phyloP scores from a whole-genome alignment of 2,113 vertebrate genomes.

The Boulengeromyrus knoepffleri region DNA sequence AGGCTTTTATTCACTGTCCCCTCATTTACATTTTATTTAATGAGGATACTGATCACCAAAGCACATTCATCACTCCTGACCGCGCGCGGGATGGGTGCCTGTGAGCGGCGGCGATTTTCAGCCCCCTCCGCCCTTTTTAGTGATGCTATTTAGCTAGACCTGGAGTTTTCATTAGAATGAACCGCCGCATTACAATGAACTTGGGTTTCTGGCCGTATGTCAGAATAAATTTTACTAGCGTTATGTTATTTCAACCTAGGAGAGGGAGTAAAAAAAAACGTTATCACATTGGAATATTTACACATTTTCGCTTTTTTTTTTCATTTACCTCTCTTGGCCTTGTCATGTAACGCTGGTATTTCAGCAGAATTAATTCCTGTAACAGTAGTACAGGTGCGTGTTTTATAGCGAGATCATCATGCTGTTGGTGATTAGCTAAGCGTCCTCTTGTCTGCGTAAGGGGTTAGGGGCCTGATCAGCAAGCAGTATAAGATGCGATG shows the following conservation, averaged over 20 bases:
- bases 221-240: neutral
- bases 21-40: constrained; percentile 51
- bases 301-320: neutral
- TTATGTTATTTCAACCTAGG: neutral
- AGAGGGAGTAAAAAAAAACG: neutral
- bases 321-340: neutral
- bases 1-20: constrained; percentile 31
- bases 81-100: constrained; percentile 30
- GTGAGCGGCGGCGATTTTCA: constrained; percentile 10
- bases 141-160: constrained; percentile 18
- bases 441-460: neutral
- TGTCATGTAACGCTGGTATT: neutral
- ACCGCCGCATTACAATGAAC: constrained; percentile 13
- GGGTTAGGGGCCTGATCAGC: neutral
- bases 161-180: constrained; percentile 26
- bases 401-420: neutral
- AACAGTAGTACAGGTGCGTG: neutral
- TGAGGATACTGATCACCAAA: constrained; percentile 46
- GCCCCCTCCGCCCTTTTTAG: constrained; percentile 25
- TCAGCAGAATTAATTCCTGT: neutral
- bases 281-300: neutral
- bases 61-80: constrained; percentile 45
- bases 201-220: neutral
- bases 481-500: neutral
- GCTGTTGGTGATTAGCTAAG: neutral